A percentile compares a stretch with the other conserved stretches of the same genome.
Conservation (phyloP, 2,888 invertebrate genomes). For the Drosophila dives region DNA sequence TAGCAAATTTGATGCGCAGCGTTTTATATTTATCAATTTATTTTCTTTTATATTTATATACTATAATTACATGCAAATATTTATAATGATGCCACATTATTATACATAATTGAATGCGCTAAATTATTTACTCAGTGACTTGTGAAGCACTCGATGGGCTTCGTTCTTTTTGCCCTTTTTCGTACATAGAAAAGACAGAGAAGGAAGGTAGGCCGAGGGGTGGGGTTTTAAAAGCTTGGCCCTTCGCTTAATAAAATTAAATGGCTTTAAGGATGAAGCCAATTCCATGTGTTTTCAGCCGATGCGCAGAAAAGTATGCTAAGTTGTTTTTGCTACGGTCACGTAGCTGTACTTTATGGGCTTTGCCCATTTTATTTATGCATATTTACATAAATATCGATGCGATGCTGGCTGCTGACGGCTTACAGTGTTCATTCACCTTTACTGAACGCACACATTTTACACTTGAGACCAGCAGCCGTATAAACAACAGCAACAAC, state of each 20-base stretch:
- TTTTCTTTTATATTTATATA: slow-evolving; percentile 30
- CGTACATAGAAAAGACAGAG: background rate
- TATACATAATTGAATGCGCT: slow-evolving; percentile 73
- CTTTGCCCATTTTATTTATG: slow-evolving; percentile 55
- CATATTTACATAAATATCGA: slow-evolving; percentile 65
- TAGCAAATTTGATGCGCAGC: slow-evolving; percentile 25
- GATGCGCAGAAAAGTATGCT: slow-evolving; percentile 48
- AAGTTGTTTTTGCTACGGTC: slow-evolving; percentile 29
- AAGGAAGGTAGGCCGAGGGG: background rate
- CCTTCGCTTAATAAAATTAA: slow-evolving; percentile 70
- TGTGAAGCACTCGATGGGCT: slow-evolving; percentile 35
- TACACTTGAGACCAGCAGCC: slow-evolving; percentile 59
- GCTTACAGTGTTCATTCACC: slow-evolving; percentile 67
- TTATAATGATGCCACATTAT: slow-evolving; percentile 48
- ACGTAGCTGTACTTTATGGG: slow-evolving; percentile 55
- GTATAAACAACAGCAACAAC: slow-evolving; percentile 20
- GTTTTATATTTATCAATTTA: slow-evolving; percentile 23
- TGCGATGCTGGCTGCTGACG: slow-evolving; percentile 19
- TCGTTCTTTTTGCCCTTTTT: slow-evolving; percentile 4
- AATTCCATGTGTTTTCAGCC: slow-evolving; percentile 30
- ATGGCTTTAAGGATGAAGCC: slow-evolving; percentile 65
- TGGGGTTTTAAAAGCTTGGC: slow-evolving; percentile 43
- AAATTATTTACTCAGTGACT: slow-evolving; percentile 68
- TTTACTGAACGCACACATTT: slow-evolving; percentile 46
- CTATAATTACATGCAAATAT: slow-evolving; percentile 4